Percentiles rank a stretch among this genome's conserved stretches.
Evolutionary conservation across 2,113 vertebrate genomes (phyloP).

Genomic region (Choloepus hoffmanni): DNA sequence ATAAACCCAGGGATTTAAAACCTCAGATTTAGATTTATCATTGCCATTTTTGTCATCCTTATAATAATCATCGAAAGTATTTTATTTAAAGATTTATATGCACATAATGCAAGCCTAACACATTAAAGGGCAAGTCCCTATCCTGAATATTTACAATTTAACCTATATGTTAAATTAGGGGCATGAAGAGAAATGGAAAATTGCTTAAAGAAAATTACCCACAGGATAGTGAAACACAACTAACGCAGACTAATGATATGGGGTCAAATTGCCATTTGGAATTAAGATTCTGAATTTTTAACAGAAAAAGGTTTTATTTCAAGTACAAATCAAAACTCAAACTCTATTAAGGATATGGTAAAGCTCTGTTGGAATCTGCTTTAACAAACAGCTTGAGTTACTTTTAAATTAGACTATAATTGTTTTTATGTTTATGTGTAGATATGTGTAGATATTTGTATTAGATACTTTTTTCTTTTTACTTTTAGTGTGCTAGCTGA

Average conservation of each 20-base stretch:
- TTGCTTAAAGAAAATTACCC: slow-evolving; percentile 60
- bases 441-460: neutral
- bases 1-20: neutral
- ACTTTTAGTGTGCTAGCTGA: neutral
- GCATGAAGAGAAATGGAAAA: slow-evolving; percentile 57
- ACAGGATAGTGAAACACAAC: slow-evolving; percentile 23
- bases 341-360: slow-evolving; percentile 20
- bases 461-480: neutral
- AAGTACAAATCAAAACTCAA: slow-evolving; percentile 39
- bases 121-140: neutral
- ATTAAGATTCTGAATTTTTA: slow-evolving; percentile 63
- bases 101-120: neutral
- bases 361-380: neutral
- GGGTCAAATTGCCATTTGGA: slow-evolving; percentile 12
- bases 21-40: slow-evolving; percentile 4
- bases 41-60: slow-evolving; percentile 37
- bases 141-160: slow-evolving; percentile 53
- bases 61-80: slow-evolving; percentile 5
- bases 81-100: slow-evolving; percentile 26
- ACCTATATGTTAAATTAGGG: slow-evolving; percentile 51
- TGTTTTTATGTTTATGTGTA: neutral
- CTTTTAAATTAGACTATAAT: slow-evolving; percentile 51
- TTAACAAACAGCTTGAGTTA: slow-evolving; percentile 24
- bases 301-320: slow-evolving; percentile 42
- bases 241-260: neutral